These are phyloP conservation scores for Gavia stellata DNA, from an alignment of 2,113 vertebrate species.

Conservation along the genomic window DNA sequence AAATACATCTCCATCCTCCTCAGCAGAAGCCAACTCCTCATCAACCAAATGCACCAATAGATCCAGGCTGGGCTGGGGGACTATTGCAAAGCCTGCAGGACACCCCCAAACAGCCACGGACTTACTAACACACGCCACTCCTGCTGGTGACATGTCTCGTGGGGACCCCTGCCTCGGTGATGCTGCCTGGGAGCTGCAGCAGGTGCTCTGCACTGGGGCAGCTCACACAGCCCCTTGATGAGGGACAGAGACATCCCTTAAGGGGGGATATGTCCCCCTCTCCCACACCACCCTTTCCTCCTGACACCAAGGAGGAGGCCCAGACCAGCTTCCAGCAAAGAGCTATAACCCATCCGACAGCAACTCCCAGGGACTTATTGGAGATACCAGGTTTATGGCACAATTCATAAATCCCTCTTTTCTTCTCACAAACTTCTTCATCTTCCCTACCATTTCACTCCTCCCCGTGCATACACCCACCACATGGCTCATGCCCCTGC, in stretches of 20 bases:
- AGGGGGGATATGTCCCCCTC: background rate
- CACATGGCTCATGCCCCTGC: background rate
- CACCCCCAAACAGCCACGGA: rapidly evolving
- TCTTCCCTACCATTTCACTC: background rate
- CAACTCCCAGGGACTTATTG: background rate
- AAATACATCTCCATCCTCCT: background rate
- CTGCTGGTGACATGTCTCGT: rapidly evolving
- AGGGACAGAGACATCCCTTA: background rate
- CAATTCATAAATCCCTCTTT: background rate
- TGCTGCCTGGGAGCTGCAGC: background rate
- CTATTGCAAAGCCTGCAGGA: background rate
- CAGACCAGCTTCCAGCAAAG: background rate
- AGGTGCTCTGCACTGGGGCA: rapidly evolving
- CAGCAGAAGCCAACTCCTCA: background rate
- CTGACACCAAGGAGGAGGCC: background rate
- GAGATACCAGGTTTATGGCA: background rate
- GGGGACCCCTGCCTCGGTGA: rapidly evolving
- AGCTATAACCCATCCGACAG: background rate
- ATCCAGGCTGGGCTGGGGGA: too few relatives aligned
- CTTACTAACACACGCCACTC: rapidly evolving
- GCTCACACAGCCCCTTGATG: rapidly evolving
- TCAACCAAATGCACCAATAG: rapidly evolving
- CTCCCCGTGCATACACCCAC: rapidly evolving
- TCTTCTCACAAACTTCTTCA: background rate
- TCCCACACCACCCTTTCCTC: background rate